phyloP scores from a whole-genome alignment of 2,888 invertebrate genomes.

The Hartigia nigra region DNA sequence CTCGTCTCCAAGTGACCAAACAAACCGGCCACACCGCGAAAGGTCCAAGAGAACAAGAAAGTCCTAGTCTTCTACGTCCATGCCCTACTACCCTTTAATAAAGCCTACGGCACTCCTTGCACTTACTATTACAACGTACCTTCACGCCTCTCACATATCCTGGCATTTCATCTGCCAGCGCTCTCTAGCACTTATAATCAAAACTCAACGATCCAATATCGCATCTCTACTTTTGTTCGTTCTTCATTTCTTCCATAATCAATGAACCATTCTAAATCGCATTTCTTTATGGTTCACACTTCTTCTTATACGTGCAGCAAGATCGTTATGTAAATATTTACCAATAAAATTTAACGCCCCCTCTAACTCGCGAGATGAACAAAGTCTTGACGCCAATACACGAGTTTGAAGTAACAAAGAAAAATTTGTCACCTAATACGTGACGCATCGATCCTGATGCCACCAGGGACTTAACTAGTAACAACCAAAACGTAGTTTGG shows the following conservation, averaged over 20 bases:
- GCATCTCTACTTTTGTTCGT: neutral
- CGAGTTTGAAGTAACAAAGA: neutral
- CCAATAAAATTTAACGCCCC: neutral
- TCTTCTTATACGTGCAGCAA: neutral
- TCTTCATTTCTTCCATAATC: neutral
- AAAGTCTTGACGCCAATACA: neutral
- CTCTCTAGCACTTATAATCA: neutral
- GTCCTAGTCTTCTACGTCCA: neutral
- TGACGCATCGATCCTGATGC: neutral
- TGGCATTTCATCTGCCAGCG: neutral
- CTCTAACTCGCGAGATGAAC: neutral
- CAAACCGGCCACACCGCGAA: slow-evolving; percentile 46
- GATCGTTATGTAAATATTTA: neutral
- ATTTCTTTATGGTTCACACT: neutral
- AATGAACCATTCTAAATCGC: neutral
- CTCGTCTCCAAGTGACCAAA: slow-evolving; percentile 56
- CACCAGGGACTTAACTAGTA: neutral
- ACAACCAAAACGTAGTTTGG: neutral
- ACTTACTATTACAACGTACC: neutral
- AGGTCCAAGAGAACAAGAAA: slow-evolving; percentile 31
- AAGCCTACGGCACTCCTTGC: neutral
- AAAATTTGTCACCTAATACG: neutral
- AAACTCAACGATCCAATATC: neutral
- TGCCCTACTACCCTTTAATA: neutral
- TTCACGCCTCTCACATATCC: neutral